phyloP scores from a whole-genome alignment of 2,113 vertebrate genomes.

The Dinomys branickii region DNA sequence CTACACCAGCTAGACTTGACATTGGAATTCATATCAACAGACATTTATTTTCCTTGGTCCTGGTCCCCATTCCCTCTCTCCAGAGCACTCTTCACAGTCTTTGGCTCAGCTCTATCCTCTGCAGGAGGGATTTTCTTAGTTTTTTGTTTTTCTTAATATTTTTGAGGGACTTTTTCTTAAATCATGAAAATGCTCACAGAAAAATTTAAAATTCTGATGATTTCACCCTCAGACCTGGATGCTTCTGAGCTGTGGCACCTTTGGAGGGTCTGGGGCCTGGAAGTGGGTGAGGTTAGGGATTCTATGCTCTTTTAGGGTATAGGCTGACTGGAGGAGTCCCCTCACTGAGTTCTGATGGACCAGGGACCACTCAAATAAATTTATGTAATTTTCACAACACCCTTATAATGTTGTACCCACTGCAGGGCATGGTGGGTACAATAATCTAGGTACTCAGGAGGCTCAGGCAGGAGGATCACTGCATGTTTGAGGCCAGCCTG shows the following conservation, averaged over 20 bases:
- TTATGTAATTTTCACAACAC: not conserved
- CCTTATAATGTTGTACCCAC: not conserved
- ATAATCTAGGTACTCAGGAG: not conserved
- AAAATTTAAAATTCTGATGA: constrained; percentile 31
- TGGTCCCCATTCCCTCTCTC: not conserved
- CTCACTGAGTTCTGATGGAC: not conserved
- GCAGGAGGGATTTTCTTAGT: not conserved
- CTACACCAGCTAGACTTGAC: not conserved
- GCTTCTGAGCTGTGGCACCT: not conserved
- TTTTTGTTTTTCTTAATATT: too few species aligned
- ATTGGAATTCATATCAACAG: not conserved
- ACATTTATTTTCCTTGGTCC: not conserved
- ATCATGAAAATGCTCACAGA: not conserved
- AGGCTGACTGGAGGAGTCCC: not conserved
- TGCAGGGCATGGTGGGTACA: not conserved
- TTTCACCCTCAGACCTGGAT: not conserved
- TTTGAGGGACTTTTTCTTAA: not conserved
- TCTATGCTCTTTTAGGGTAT: not conserved
- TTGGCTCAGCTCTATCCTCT: not conserved
- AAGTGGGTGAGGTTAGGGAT: not conserved
- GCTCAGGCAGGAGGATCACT: not conserved
- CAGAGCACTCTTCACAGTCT: not conserved
- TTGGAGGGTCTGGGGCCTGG: not conserved
- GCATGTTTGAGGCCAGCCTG: not conserved
- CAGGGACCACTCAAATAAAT: not conserved